Percentiles rank a stretch among this genome's conserved stretches.
Conservation (phyloP, 1,140 invertebrate species). For the Leptinotarsa defecta region DNA sequence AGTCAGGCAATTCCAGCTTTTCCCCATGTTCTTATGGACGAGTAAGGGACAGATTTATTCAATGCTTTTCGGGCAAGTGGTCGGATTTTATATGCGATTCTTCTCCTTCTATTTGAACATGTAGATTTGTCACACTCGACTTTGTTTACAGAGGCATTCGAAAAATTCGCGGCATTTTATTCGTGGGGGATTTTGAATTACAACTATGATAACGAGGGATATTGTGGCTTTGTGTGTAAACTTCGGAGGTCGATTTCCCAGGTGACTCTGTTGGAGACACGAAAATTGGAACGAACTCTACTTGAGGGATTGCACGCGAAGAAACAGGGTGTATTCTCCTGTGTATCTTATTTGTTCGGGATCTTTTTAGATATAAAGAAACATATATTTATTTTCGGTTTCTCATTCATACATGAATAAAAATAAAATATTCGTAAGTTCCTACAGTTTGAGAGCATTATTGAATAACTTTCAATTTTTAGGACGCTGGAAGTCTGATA, state of each 20-base stretch:
- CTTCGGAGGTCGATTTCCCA: neutral
- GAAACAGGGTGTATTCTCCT: neutral
- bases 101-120: constrained; percentile 32
- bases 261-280: neutral
- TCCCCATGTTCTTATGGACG: constrained; percentile 19
- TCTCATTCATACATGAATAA: too few species aligned
- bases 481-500: too few species aligned
- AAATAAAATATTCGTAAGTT: too few species aligned
- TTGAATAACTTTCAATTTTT: too few species aligned
- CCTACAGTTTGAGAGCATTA: too few species aligned
- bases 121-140: constrained; percentile 34
- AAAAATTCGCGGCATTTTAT: constrained; percentile 3
- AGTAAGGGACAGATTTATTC: constrained; percentile 30
- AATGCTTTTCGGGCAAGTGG: constrained; percentile 28
- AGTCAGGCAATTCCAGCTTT: constrained; percentile 13
- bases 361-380: too few species aligned
- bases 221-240: constrained; percentile 5
- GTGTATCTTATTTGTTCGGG: neutral
- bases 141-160: constrained; percentile 7
- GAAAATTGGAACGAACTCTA: constrained; percentile 6
- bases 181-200: constrained; percentile 6
- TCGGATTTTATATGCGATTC: constrained; percentile 30
- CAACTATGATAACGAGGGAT: constrained; percentile 3
- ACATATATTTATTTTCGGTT: too few species aligned
- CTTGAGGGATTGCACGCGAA: neutral